A percentile compares a stretch with the other conserved stretches of the same genome.
Evolutionary conservation across 2,113 vertebrate species (phyloP).

Genomic region (Pagrus major): DNA sequence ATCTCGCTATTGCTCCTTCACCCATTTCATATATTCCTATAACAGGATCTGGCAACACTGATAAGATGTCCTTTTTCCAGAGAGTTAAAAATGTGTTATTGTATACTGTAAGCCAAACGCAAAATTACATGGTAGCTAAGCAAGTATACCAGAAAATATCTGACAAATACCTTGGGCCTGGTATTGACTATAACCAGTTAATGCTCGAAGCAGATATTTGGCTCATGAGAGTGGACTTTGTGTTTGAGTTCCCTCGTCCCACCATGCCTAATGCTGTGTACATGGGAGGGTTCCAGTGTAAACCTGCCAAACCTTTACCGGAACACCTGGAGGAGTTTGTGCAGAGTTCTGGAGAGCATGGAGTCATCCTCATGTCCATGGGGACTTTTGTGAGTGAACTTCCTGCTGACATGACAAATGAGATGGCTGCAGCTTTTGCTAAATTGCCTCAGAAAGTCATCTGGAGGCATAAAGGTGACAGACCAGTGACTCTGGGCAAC

Average conservation of each 20-base stretch:
- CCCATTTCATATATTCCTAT: slow-evolving; percentile 80
- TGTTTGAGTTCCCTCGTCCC: slow-evolving; percentile 83
- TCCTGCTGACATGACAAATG: slow-evolving; percentile 61
- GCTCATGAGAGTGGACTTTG: slow-evolving; percentile 84
- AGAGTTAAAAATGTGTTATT: slow-evolving; percentile 74
- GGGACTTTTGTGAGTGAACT: slow-evolving; percentile 73
- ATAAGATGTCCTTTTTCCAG: slow-evolving; percentile 82
- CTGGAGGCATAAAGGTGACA: slow-evolving; percentile 73
- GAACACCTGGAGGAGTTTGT: slow-evolving; percentile 79
- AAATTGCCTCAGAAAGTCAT: slow-evolving; percentile 82
- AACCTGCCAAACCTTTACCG: slow-evolving; percentile 76
- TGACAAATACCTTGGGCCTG: slow-evolving; percentile 75
- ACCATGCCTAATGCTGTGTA: slow-evolving; percentile 83
- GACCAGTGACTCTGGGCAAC: slow-evolving; percentile 72
- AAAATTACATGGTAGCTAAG: not conserved
- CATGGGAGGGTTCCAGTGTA: slow-evolving; percentile 83
- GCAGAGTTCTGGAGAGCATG: slow-evolving; percentile 80
- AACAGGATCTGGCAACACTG: slow-evolving; percentile 58
- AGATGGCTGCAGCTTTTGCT: slow-evolving; percentile 75
- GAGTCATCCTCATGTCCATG: slow-evolving; percentile 82
- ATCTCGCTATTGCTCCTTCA: slow-evolving; percentile 75
- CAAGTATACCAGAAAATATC: slow-evolving; percentile 39
- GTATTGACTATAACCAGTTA: slow-evolving; percentile 64
- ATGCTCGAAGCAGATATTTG: slow-evolving; percentile 79
- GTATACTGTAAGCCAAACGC: not conserved